Conservation (phyloP, 2,888 invertebrate species). For the Mythimna impura region DNA sequence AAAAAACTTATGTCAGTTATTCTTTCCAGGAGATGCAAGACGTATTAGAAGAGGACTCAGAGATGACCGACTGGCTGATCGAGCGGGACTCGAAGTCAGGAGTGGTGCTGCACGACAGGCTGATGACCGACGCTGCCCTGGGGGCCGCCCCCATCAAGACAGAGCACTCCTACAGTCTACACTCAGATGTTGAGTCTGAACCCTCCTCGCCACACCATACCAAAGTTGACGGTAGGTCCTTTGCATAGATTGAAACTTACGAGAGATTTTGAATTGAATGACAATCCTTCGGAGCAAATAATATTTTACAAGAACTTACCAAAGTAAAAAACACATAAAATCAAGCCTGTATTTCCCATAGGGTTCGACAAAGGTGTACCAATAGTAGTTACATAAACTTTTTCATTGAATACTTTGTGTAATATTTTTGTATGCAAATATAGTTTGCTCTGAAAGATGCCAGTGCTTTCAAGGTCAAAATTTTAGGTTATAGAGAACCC, state of each 20-base stretch:
- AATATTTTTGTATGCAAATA: background rate
- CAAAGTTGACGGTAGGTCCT: conserved; percentile 92
- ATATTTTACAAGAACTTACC: background rate
- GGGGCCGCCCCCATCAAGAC: conserved; percentile 96
- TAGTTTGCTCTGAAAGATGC: background rate
- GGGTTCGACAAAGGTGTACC: background rate
- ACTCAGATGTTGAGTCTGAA: conserved; percentile 93
- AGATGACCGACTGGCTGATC: conserved; percentile 93
- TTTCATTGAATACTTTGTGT: background rate
- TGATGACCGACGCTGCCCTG: conserved; percentile 96
- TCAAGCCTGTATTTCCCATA: background rate
- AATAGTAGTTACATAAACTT: background rate
- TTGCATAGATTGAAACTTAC: background rate
- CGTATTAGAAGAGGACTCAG: conserved; percentile 92
- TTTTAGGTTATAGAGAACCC: background rate
- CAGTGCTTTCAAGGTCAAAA: background rate
- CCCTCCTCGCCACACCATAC: conserved; percentile 93
- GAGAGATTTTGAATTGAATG: background rate
- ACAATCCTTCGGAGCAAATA: background rate
- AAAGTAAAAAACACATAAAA: background rate
- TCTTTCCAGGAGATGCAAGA: conserved; percentile 92
- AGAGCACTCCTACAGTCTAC: conserved; percentile 97
- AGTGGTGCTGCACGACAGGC: conserved; percentile 96
- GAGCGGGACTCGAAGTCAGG: conserved; percentile 92
- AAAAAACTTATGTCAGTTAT: conserved; percentile 32